Percentiles rank a stretch among this genome's conserved stretches.
Conservation (phyloP, 35 echinoderm and acorn worm species). For the Heliocidaris tuberculata region DNA sequence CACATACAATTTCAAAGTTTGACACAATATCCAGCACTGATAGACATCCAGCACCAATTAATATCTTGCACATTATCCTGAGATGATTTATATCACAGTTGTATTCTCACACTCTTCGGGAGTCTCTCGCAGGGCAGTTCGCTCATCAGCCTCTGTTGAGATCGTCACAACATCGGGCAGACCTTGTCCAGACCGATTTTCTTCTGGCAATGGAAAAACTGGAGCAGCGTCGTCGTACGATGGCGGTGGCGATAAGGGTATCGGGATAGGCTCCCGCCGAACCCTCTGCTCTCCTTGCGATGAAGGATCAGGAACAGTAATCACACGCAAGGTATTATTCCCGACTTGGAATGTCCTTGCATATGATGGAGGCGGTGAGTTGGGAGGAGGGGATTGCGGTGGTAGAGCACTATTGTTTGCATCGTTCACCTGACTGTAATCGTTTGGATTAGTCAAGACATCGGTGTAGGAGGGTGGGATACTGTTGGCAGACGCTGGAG, state of each 20-base stretch:
- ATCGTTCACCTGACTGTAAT: conserved; percentile 10
- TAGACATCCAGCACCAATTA: neutral
- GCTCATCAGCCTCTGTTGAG: neutral
- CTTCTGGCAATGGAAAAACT: neutral
- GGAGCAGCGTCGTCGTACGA: conserved; percentile 1
- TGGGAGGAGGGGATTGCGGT: conserved; percentile 23
- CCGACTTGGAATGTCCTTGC: neutral
- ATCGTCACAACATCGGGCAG: conserved; percentile 21
- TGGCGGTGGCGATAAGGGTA: conserved; percentile 28
- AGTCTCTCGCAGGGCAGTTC: neutral
- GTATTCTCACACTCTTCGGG: neutral
- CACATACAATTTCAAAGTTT: no score
- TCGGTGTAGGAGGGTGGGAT: conserved; percentile 28
- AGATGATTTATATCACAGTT: conserved; percentile 25
- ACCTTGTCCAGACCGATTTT: neutral
- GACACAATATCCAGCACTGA: no score
- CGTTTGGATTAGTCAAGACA: neutral
- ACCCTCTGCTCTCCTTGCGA: neutral
- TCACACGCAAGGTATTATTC: neutral
- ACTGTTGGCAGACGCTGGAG: neutral
- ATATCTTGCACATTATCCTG: neutral
- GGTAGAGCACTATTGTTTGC: neutral
- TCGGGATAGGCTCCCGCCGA: neutral
- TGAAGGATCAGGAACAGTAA: neutral
- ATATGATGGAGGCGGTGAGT: conserved; percentile 12